These are phyloP conservation scores for Calycopis cecrops DNA, from an alignment of 1,140 invertebrate species.

Conservation along the genomic window DNA sequence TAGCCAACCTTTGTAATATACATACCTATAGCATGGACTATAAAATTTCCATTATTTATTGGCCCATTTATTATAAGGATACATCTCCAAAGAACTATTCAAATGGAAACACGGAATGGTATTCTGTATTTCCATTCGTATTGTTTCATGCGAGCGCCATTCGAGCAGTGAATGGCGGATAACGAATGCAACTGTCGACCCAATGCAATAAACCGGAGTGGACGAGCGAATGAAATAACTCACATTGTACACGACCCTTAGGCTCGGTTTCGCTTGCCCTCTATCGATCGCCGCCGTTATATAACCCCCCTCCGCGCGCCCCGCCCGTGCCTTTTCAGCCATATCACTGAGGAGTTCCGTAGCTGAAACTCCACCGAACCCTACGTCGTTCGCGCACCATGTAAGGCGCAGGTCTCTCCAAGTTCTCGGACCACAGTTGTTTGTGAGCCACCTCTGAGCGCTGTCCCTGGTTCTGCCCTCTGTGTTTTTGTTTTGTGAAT, in stretches of 20 bases:
- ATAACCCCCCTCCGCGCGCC: conserved; percentile 39
- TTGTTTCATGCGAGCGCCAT: too few species aligned
- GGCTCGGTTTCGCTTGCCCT: conserved; percentile 36
- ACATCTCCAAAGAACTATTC: too few species aligned
- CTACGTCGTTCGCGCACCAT: conserved; percentile 36
- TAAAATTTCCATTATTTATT: too few species aligned
- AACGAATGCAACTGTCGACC: too few species aligned
- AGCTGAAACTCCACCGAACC: conserved; percentile 37
- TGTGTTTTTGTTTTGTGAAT: conserved; percentile 56
- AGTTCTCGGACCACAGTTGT: conserved; percentile 49
- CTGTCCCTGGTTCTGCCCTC: conserved; percentile 24
- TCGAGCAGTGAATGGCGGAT: too few species aligned
- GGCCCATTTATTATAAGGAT: too few species aligned
- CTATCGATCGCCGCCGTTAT: conserved; percentile 62
- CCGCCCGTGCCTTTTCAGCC: conserved; percentile 35
- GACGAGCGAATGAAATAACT: conserved; percentile 25
- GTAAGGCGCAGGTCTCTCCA: conserved; percentile 39
- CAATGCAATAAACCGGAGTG: too few species aligned
- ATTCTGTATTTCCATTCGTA: too few species aligned
- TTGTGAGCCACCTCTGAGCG: conserved; percentile 34
- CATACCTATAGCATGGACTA: too few species aligned
- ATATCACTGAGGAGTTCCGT: conserved; percentile 55
- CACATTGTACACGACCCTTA: conserved; percentile 37
- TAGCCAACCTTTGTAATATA: too few species aligned
- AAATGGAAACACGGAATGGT: too few species aligned